Percentiles rank a stretch among this genome's conserved stretches.
These are phyloP conservation scores for Mellilla xanthometata DNA, from an alignment of 2,888 invertebrate genomes.

Conservation along the genomic window DNA sequence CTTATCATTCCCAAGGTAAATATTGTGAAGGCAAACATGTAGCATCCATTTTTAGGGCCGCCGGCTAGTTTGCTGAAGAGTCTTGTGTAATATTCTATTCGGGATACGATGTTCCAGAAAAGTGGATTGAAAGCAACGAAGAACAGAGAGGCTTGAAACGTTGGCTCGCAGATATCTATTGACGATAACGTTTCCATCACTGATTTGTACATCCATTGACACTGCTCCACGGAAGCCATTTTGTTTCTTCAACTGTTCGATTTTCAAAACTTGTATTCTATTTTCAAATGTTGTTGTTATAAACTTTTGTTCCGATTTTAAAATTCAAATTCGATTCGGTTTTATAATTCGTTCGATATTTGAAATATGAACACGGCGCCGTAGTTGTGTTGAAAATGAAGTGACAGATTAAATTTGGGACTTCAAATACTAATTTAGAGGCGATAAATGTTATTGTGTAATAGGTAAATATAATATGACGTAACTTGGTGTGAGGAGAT, in stretches of 20 bases:
- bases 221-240: slow-evolving; percentile 1
- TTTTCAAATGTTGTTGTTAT: background rate
- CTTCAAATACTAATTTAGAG: background rate
- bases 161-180: background rate
- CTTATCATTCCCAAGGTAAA: slow-evolving; percentile 14
- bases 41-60: background rate
- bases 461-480: no score
- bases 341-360: no score
- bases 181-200: background rate
- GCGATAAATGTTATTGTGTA: no score
- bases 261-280: slow-evolving; percentile 3
- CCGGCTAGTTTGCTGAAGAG: slow-evolving; percentile 1
- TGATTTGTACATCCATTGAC: background rate
- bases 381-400: background rate
- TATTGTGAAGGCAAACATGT: background rate
- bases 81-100: slow-evolving; percentile 1
- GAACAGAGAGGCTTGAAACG: background rate
- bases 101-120: background rate
- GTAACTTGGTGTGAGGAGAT: background rate
- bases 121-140: slow-evolving; percentile 1
- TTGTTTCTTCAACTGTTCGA: no score
- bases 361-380: no score
- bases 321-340: no score
- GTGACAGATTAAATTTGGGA: background rate
- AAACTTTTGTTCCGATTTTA: background rate